Evolutionary conservation across 2,113 vertebrate genomes (phyloP).

Genomic region (Daboia siamensis): DNA sequence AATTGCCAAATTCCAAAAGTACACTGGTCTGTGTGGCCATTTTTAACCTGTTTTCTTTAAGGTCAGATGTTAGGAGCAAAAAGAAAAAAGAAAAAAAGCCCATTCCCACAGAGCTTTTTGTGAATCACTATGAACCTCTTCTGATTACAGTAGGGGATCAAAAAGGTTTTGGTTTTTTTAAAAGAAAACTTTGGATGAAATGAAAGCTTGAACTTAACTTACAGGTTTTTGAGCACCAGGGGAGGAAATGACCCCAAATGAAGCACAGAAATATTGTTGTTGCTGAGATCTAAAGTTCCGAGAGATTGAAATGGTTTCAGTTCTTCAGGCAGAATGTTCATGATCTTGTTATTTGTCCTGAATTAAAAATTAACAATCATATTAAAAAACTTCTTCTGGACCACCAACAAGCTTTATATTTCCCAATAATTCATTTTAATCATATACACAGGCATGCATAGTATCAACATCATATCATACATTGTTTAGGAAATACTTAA

Average conservation of each 20-base stretch:
- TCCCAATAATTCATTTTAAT: background rate
- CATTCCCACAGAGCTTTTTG: background rate
- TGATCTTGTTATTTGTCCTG: slow-evolving; percentile 90
- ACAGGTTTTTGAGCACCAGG: slow-evolving; percentile 88
- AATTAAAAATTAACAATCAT: slow-evolving; percentile 54
- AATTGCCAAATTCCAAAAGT: background rate
- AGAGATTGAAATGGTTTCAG: slow-evolving; percentile 78
- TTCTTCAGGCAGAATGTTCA: slow-evolving; percentile 73
- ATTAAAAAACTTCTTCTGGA: slow-evolving; percentile 8
- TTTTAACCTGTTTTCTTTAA: background rate
- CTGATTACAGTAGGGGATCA: background rate
- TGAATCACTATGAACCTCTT: background rate
- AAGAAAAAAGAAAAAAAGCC: background rate
- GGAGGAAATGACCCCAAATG: slow-evolving; percentile 79
- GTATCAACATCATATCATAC: background rate
- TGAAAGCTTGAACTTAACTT: slow-evolving; percentile 60
- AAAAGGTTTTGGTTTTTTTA: background rate
- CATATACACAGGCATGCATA: background rate
- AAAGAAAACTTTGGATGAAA: background rate
- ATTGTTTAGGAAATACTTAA: background rate
- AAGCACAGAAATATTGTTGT: slow-evolving; percentile 85
- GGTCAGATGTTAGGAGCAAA: background rate
- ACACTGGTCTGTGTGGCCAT: background rate
- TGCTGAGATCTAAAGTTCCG: slow-evolving; percentile 92
- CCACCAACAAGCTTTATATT: background rate